Evolutionary conservation across 2,888 invertebrate species (phyloP), one percentile per base, ranked within the genome.

Genomic region (Conus canariensis): DNA sequence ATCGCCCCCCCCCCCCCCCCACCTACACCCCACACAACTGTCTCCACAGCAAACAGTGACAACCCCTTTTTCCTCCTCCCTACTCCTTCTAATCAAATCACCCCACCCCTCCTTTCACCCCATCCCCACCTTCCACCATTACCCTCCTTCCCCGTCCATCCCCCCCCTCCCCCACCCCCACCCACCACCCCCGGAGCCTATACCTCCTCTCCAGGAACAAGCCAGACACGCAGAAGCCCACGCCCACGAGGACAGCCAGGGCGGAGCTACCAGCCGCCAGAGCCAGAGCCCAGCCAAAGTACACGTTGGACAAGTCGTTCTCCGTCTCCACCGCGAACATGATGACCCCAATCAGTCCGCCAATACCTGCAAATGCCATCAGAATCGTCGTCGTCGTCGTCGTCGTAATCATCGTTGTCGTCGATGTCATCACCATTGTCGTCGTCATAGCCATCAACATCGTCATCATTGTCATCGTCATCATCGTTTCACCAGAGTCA

Each of bases 201-300:
- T 64, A 86, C 87, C 14, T 58, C 3, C 67, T 70, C 74, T 89
- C 89, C 10, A 85, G 25, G 74, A 85, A 89, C 30, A 85, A 45
- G 19, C 85, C 89, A 10, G 85, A 85, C 22, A 89, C n/a, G 22
- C 70, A 85, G 58, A 89, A 85, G 25, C 89, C 89, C 8, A 85
- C 74, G 16, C 85, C 85, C 58, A 89, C 12, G 14, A 89, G 58
- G 9, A 89, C 59, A 30, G 74, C 85, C 25, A 89, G 83, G 10
- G 74, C 89, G 14, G 89, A 83, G 58, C 89, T 70, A 16, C 85
- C 89, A 6, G 89, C 85, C 58, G 58, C 67, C 59, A 89, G 58
- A 22, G 89, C 85, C 25, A 89, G 30, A 10, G 89, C 85, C 89
- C 89, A 89, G 16, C 89, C 85, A 30, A 77, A 89, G 85, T 74